Conservation (phyloP, 2,797 vertebrate species). For the Lerista edwardsae region DNA sequence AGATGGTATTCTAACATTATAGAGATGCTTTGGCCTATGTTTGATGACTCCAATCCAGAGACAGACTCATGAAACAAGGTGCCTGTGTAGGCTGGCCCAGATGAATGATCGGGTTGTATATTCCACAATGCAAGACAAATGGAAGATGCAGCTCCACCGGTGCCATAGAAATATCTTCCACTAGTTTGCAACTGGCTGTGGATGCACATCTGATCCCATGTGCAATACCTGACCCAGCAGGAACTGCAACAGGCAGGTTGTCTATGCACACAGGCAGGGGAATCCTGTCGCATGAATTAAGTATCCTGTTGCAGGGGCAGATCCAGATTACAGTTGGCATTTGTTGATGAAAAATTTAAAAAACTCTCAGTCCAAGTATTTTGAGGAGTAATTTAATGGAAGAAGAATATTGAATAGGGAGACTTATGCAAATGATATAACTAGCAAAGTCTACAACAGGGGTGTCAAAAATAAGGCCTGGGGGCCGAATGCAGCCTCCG, state of each 20-base stretch:
- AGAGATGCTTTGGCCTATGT: not conserved
- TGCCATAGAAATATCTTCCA: not conserved
- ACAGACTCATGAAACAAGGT: not conserved
- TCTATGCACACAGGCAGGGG: too few species aligned
- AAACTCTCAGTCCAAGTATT: not conserved
- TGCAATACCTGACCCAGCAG: not conserved
- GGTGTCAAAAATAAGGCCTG: too few species aligned
- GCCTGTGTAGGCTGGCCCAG: not conserved
- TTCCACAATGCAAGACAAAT: slow-evolving; percentile 13
- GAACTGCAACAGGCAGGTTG: not conserved
- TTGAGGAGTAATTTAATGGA: not conserved
- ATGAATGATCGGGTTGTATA: not conserved
- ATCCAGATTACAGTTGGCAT: not conserved
- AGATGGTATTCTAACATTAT: slow-evolving; percentile 20
- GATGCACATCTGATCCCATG: not conserved
- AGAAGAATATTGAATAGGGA: not conserved
- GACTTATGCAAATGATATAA: not conserved
- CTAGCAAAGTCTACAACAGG: too few species aligned
- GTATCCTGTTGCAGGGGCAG: not conserved
- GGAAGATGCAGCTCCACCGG: not conserved
- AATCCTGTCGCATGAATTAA: not conserved
- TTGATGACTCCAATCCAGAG: not conserved
- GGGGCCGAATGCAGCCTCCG: too few species aligned
- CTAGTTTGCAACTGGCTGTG: not conserved
- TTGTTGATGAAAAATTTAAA: not conserved